phyloP scores from a whole-genome alignment of 2,113 vertebrate genomes.

The Podarcis cretensis region DNA sequence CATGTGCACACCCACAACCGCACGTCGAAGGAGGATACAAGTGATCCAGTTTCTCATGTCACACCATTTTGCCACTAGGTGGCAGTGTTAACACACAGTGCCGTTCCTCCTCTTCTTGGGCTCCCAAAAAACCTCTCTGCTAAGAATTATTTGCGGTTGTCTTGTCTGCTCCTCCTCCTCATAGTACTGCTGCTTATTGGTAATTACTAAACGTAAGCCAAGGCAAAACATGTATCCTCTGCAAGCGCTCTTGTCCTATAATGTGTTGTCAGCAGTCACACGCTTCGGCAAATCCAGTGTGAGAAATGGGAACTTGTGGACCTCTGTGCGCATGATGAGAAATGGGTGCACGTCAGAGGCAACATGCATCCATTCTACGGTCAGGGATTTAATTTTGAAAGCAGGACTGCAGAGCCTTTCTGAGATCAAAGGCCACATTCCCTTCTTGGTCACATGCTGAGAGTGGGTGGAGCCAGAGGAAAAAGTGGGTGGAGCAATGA shows the following conservation, averaged over 20 bases:
- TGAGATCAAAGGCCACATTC: too few species aligned
- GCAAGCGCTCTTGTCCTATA: not conserved
- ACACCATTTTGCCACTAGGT: conserved; percentile 50
- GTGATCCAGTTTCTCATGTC: not conserved
- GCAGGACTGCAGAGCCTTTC: too few species aligned
- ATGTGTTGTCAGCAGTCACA: not conserved
- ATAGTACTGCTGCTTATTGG: not conserved
- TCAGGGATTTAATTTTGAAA: not conserved
- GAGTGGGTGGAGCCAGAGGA: too few species aligned
- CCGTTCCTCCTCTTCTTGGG: not conserved
- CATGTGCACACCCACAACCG: not conserved
- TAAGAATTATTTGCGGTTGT: conserved; percentile 21
- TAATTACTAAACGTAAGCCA: not conserved
- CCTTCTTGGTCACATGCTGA: too few species aligned
- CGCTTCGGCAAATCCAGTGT: not conserved
- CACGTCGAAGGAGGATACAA: not conserved
- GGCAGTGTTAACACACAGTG: conserved; percentile 50
- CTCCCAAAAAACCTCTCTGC: not conserved
- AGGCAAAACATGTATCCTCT: not conserved
- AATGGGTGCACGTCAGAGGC: not conserved
- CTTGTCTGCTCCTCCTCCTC: not conserved
- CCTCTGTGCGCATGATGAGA: too few species aligned
- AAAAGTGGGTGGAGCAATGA: too few species aligned
- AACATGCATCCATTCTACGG: not conserved
- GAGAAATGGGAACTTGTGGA: not conserved